Conservation (phyloP, 2,888 invertebrate species). For the Neocrepidodera transversa region DNA sequence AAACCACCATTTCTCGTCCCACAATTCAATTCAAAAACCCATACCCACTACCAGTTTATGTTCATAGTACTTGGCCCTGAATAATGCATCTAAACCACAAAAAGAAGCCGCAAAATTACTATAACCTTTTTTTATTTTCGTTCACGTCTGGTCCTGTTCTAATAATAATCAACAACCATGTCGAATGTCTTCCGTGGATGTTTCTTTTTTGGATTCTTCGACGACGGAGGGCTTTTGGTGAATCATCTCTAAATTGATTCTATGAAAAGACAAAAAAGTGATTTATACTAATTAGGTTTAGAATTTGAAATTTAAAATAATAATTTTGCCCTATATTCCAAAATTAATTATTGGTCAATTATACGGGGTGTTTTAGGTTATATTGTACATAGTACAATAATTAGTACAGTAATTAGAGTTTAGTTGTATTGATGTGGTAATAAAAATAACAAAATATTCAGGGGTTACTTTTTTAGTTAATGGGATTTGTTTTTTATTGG, state of each 20-base stretch:
- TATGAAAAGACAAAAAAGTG: neutral
- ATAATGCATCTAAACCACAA: slow-evolving; percentile 29
- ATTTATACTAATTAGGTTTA: too few relatives aligned
- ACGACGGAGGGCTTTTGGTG: neutral
- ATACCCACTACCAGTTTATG: slow-evolving; percentile 11
- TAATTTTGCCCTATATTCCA: too few relatives aligned
- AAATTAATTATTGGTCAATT: too few relatives aligned
- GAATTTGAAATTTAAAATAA: too few relatives aligned
- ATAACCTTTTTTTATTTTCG: slow-evolving; percentile 34
- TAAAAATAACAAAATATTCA: too few relatives aligned
- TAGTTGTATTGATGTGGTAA: too few relatives aligned
- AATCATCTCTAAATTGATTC: neutral
- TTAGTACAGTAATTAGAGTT: too few relatives aligned
- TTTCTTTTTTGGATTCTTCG: slow-evolving; percentile 1
- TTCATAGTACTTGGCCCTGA: neutral
- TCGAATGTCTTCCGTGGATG: slow-evolving; percentile 12
- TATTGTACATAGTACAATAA: too few relatives aligned
- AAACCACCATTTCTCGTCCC: neutral
- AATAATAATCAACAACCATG: slow-evolving; percentile 21
- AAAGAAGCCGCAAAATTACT: slow-evolving; percentile 33
- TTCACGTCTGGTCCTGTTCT: slow-evolving; percentile 33
- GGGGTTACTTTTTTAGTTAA: too few relatives aligned
- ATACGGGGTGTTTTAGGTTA: too few relatives aligned
- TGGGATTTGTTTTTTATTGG: too few relatives aligned
- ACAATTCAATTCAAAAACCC: slow-evolving; percentile 3